These are phyloP conservation scores for Drosophila falleni DNA, from an alignment of 2,888 invertebrate species.

Conservation along the genomic window DNA sequence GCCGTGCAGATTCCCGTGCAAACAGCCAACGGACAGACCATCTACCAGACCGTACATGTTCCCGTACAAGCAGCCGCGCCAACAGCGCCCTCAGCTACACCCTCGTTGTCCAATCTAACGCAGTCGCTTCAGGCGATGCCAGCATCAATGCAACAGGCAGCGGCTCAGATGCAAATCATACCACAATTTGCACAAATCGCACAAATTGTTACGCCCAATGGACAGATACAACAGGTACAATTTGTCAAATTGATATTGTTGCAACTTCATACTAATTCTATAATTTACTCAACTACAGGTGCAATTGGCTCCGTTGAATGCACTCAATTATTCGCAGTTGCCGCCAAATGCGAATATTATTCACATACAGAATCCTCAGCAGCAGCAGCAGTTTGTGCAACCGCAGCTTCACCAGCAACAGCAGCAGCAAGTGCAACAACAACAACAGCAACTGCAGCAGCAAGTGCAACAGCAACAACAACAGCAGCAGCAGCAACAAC, in stretches of 20 bases:
- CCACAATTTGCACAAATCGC: slow-evolving; percentile 94
- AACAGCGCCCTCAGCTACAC: slow-evolving; percentile 86
- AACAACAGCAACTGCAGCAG: slow-evolving; percentile 53
- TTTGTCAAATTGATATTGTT: slow-evolving; percentile 57
- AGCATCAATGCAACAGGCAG: slow-evolving; percentile 62
- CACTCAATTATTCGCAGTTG: slow-evolving; percentile 83
- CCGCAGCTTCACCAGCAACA: slow-evolving; percentile 57
- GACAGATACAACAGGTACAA: slow-evolving; percentile 96
- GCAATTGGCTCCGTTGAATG: slow-evolving; percentile 90
- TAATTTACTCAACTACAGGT: slow-evolving; percentile 87
- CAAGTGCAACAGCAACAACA: slow-evolving; percentile 65
- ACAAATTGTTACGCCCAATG: slow-evolving; percentile 94
- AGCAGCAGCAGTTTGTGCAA: slow-evolving; percentile 65
- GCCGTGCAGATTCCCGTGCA: slow-evolving; percentile 91
- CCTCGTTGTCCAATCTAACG: slow-evolving; percentile 86
- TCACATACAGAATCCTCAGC: slow-evolving; percentile 82
- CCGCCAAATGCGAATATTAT: slow-evolving; percentile 84
- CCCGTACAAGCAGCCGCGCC: slow-evolving; percentile 91
- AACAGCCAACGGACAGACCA: slow-evolving; percentile 91
- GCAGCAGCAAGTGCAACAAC: slow-evolving; percentile 64
- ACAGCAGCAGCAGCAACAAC: slow-evolving; percentile 55
- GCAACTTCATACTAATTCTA: background rate
- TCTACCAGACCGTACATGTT: slow-evolving; percentile 97
- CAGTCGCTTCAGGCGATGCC: slow-evolving; percentile 86
- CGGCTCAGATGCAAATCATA: slow-evolving; percentile 90